phyloP scores from a whole-genome alignment of 2,797 vertebrate species.

The Mormyrops boulengeri region DNA sequence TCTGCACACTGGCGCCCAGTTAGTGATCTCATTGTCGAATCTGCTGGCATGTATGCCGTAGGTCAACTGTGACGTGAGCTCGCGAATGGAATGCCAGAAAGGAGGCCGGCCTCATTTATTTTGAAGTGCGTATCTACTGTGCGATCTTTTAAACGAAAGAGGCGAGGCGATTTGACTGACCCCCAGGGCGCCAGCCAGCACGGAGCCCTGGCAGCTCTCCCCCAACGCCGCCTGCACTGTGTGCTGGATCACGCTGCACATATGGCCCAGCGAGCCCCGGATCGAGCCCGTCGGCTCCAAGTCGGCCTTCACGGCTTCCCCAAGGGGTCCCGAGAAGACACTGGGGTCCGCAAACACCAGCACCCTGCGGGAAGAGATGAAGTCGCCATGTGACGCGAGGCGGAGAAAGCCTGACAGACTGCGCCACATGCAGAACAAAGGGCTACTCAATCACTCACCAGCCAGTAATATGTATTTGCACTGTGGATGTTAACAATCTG shows the following conservation, averaged over 20 bases:
- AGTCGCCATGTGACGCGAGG: neutral
- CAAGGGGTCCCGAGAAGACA: slow-evolving; percentile 71
- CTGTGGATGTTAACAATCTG: neutral
- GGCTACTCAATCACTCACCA: neutral
- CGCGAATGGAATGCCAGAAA: neutral
- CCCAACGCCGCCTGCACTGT: slow-evolving; percentile 63
- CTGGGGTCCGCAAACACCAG: slow-evolving; percentile 83
- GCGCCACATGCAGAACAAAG: neutral
- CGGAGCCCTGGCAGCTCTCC: slow-evolving; percentile 36
- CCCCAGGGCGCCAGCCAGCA: slow-evolving; percentile 58
- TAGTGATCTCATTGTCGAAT: slow-evolving; percentile 2
- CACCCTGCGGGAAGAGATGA: slow-evolving; percentile 56
- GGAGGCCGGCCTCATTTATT: neutral
- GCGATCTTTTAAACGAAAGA: neutral
- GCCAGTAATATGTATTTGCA: neutral
- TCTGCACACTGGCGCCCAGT: neutral
- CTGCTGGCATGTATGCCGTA: neutral
- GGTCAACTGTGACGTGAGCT: neutral
- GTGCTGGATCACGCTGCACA: slow-evolving; percentile 54
- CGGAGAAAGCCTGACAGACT: no score
- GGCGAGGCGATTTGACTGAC: slow-evolving; percentile 45
- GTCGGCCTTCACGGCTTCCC: slow-evolving; percentile 60
- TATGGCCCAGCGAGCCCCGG: slow-evolving; percentile 40
- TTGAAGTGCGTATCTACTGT: neutral
- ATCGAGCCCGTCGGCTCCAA: slow-evolving; percentile 48